Conservation (phyloP, 2,888 invertebrate species). For the Hedychridium roseum region DNA sequence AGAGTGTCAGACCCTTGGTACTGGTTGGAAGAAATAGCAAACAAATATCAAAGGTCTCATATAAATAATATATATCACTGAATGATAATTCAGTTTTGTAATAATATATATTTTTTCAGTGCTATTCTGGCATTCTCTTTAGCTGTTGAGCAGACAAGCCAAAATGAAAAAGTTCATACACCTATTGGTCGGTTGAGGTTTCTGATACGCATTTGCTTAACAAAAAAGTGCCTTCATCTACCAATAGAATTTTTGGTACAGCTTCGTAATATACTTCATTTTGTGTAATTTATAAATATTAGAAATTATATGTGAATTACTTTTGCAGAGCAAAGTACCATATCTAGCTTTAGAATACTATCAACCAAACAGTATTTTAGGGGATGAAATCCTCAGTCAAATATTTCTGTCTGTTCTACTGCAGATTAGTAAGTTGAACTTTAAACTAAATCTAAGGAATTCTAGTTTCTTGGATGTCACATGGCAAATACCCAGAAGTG, state of each 20-base stretch:
- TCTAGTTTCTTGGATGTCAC: slow-evolving; percentile 71
- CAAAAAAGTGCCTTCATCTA: slow-evolving; percentile 66
- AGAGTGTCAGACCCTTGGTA: slow-evolving; percentile 65
- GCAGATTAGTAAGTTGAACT: slow-evolving; percentile 66
- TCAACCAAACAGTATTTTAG: slow-evolving; percentile 65
- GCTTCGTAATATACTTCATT: neutral
- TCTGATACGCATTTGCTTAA: slow-evolving; percentile 66
- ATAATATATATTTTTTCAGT: slow-evolving; percentile 43
- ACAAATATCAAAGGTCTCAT: slow-evolving; percentile 43
- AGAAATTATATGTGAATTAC: slow-evolving; percentile 2
- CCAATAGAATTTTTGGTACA: slow-evolving; percentile 66
- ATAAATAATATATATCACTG: neutral
- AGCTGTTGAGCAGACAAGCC: slow-evolving; percentile 63
- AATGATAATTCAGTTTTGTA: slow-evolving; percentile 2
- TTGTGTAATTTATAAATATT: slow-evolving; percentile 6
- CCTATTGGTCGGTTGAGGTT: slow-evolving; percentile 65
- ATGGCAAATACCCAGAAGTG: slow-evolving; percentile 69
- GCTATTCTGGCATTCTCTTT: slow-evolving; percentile 60
- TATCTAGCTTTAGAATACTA: slow-evolving; percentile 53
- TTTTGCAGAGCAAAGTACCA: slow-evolving; percentile 45
- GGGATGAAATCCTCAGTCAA: slow-evolving; percentile 71
- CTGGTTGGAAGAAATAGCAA: slow-evolving; percentile 67
- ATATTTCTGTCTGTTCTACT: slow-evolving; percentile 68
- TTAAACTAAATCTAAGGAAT: slow-evolving; percentile 67
- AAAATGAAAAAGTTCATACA: slow-evolving; percentile 61